Evolutionary conservation across 2,888 invertebrate genomes (phyloP).

Genomic region (Agrochola macilenta): DNA sequence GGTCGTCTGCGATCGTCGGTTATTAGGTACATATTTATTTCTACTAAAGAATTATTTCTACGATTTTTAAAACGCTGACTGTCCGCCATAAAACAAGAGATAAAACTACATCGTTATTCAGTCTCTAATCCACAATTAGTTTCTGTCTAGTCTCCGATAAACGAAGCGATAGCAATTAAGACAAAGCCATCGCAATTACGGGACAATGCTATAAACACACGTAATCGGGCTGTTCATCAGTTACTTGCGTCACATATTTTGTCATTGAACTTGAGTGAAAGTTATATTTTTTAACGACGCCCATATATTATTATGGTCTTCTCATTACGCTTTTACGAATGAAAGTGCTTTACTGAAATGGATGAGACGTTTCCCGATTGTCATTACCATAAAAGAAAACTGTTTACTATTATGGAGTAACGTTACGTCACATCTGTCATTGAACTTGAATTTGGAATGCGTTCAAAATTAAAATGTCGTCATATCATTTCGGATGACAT

Average conservation of each 20-base stretch:
- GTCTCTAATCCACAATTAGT: constrained; percentile 52
- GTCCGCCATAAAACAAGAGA: constrained; percentile 23
- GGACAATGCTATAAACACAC: constrained; percentile 60
- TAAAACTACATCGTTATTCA: constrained; percentile 46
- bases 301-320: constrained; percentile 55
- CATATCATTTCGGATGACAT: constrained; percentile 60
- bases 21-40: constrained; percentile 15
- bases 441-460: constrained; percentile 80
- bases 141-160: constrained; percentile 52
- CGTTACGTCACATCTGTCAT: constrained; percentile 74
- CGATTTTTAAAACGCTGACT: constrained; percentile 38
- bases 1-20: constrained; percentile 7
- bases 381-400: constrained; percentile 65
- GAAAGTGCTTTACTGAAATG: constrained; percentile 75
- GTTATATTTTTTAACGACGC: constrained; percentile 67
- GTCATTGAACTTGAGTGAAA: constrained; percentile 78
- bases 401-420: constrained; percentile 49
- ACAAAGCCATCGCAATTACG: constrained; percentile 64
- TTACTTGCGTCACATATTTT: constrained; percentile 63
- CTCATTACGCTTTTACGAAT: constrained; percentile 64
- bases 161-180: constrained; percentile 62
- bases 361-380: constrained; percentile 54
- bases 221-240: constrained; percentile 58
- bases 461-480: constrained; percentile 62
- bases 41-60: constrained; percentile 28